Conservation (phyloP, 2,113 vertebrate genomes). For the Eptesicus fuscus region DNA sequence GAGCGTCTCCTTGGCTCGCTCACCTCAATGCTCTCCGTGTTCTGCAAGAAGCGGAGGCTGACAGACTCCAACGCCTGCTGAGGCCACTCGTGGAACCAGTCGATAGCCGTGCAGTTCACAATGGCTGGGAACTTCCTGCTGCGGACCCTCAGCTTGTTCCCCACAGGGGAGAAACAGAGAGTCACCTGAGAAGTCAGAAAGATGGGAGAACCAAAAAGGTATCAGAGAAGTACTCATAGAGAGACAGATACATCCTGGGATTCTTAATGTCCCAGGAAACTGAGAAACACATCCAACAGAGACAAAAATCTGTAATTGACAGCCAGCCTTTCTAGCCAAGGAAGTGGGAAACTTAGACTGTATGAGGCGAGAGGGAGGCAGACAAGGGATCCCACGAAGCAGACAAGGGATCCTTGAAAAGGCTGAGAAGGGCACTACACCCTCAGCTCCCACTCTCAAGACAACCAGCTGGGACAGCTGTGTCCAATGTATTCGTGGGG, state of each 20-base stretch:
- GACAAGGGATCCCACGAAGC: neutral
- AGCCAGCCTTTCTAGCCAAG: neutral
- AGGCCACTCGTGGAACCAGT: constrained; percentile 98
- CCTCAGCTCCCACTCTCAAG: neutral
- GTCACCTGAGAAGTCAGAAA: constrained; percentile 81
- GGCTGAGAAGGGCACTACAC: neutral
- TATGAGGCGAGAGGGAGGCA: neutral
- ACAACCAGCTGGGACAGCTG: neutral
- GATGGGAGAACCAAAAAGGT: neutral
- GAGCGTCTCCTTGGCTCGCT: constrained; percentile 56
- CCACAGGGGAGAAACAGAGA: constrained; percentile 94
- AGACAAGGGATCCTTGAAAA: neutral
- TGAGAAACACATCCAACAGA: neutral
- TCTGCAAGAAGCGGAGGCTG: constrained; percentile 91
- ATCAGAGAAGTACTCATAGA: neutral
- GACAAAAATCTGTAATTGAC: neutral
- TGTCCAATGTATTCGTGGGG: neutral
- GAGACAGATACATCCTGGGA: neutral
- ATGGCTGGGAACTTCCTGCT: constrained; percentile 94
- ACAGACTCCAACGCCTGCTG: constrained; percentile 92
- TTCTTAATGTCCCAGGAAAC: neutral
- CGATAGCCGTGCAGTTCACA: constrained; percentile 87
- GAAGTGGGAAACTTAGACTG: neutral
- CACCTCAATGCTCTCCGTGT: constrained; percentile 88
- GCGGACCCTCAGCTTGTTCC: constrained; percentile 86